Evolutionary conservation across 2,888 invertebrate genomes (phyloP), one percentile per base, ranked within the genome.

Genomic region (Conops quadrifasciatus): DNA sequence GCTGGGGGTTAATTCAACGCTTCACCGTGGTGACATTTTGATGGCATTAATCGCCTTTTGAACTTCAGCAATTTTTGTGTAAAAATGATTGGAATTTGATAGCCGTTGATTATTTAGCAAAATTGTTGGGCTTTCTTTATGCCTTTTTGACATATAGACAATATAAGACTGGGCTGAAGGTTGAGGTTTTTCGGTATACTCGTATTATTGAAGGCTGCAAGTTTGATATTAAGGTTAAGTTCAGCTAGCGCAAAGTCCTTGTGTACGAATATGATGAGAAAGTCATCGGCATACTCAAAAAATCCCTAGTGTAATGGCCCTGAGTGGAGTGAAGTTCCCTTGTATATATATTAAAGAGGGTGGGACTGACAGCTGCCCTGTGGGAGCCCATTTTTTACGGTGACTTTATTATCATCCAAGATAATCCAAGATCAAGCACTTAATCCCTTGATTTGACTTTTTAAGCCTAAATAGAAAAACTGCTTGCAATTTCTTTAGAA

Each of bases 241-340:
- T 53, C 63, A 1, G 63, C 67, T 26, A 7, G 45, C 2, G 67
- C 56, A 28, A 71, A 67, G n/a, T 28, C 5, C 2, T 26, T 28
- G 16, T 67, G 43, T n/a, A 3, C 16, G 15, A 47, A 43, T 1
- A 67, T 16, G 9, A 73, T 43, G 15, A 73, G 36, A 45, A 73
- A 71, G 36, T 71, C 73, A 24, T 73, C 73, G 1, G 71, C 73
- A 60, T 67, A 73, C 21, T 68, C 71, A 68, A 65, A 71, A 9
- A 73, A 1, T 1, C 47, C 24, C 2, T n/a, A n/a, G 58, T 70
- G 2, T 43, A 59, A 1, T 66, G 11, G 36, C 70, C 36, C 7
- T 43, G 28, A 24, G 67, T 19, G 3, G 9, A 13, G 26, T 71
- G 71, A 1, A 70, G 26, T 7, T 43, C 21, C 3, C 24, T 53